Conservation (phyloP, 2,888 invertebrate genomes). For the Fragum whitleyi region DNA sequence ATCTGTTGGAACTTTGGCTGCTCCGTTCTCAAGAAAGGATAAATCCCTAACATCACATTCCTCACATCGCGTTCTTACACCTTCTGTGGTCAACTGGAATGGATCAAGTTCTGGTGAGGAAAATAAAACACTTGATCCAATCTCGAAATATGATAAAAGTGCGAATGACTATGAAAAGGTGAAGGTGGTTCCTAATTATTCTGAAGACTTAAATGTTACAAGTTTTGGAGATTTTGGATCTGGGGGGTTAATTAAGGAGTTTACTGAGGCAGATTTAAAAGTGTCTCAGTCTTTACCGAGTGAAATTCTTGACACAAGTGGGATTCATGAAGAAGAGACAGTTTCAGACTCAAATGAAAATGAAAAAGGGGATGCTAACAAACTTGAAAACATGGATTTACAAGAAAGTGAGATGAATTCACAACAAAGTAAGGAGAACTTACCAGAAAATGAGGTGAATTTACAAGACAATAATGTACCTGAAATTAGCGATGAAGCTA, state of each 20-base stretch:
- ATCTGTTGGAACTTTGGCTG: slow-evolving; percentile 18
- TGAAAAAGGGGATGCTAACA: slow-evolving; percentile 27
- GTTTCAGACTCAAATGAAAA: slow-evolving; percentile 9
- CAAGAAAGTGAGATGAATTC: not conserved
- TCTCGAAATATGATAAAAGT: slow-evolving; percentile 15
- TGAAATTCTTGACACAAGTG: slow-evolving; percentile 41
- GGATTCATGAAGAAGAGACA: slow-evolving; percentile 14
- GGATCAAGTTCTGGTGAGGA: slow-evolving; percentile 20
- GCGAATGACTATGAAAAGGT: slow-evolving; percentile 24
- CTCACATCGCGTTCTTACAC: not conserved
- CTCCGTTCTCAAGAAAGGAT: not conserved
- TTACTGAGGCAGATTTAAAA: slow-evolving; percentile 32
- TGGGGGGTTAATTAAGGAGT: not conserved
- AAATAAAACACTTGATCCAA: slow-evolving; percentile 21
- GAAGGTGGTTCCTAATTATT: slow-evolving; percentile 16
- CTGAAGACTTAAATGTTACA: slow-evolving; percentile 11
- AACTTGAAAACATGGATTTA: not conserved
- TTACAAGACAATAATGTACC: no score
- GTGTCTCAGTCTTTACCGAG: slow-evolving; percentile 42
- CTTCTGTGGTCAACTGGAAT: not conserved
- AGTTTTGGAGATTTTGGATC: slow-evolving; percentile 16
- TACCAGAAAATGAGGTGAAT: not conserved
- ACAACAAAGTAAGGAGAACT: not conserved
- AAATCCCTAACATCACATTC: not conserved
- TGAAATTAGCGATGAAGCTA: no score